phyloP scores from a whole-genome alignment of 2,888 invertebrate genomes.

The Trachelus troglodyta region DNA sequence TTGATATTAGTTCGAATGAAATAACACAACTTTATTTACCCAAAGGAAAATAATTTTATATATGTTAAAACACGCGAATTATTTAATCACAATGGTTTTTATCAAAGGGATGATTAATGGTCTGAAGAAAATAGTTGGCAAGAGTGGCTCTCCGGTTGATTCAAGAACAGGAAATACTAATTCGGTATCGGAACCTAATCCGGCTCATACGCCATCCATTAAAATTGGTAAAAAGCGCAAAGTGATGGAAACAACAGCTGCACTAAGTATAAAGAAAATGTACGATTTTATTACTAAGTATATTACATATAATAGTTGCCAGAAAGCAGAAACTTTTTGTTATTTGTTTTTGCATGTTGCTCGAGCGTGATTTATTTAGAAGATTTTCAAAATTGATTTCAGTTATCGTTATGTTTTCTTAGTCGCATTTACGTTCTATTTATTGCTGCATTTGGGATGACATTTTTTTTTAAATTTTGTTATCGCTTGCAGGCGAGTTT shows the following conservation, averaged over 20 bases:
- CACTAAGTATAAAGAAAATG: constrained; percentile 78
- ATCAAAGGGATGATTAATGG: constrained; percentile 80
- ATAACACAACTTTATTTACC: not conserved
- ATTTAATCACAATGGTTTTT: constrained; percentile 19
- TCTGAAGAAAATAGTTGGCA: constrained; percentile 81
- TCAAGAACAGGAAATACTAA: constrained; percentile 52
- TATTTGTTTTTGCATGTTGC: not conserved
- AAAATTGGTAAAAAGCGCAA: constrained; percentile 77
- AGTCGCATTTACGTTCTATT: not conserved
- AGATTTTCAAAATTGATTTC: constrained; percentile 9
- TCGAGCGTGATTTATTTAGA: not conserved
- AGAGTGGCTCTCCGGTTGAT: constrained; percentile 70
- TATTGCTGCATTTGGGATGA: not conserved
- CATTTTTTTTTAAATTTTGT: constrained; percentile 10
- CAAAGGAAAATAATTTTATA: constrained; percentile 11
- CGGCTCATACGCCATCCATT: constrained; percentile 70
- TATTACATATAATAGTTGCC: not conserved
- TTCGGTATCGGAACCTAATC: constrained; percentile 37
- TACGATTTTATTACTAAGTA: constrained; percentile 48
- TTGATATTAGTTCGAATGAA: constrained; percentile 11
- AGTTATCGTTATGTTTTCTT: constrained; percentile 14
- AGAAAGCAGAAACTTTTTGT: not conserved
- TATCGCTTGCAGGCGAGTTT: constrained; percentile 71
- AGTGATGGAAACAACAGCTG: constrained; percentile 69
- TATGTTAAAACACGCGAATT: constrained; percentile 9